Base-by-base conservation (phyloP, 2,797 vertebrate genomes). In the Gambusia yucatana region DNA sequence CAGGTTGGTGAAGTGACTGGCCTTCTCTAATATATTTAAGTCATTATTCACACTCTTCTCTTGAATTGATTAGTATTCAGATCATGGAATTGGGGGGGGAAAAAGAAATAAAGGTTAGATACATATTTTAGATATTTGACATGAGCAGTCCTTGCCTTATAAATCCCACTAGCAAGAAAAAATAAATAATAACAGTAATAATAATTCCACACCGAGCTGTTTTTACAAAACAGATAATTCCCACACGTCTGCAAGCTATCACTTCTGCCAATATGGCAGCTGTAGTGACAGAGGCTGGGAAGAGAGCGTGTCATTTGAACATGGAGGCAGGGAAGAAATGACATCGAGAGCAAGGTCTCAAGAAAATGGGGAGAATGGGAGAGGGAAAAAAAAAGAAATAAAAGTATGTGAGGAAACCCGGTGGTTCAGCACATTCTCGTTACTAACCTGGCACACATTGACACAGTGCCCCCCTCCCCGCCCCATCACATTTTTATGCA, bases 251-350 rank as follows among this genome's bases (percentile, higher is more conserved):
- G 90, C 86, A 77, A 81, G 77, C 80, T 77, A 84, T 88, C 77
- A 80, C 78, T 87, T 63, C 89, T 89, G 87, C 90, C 85, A 84
- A 79, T 87, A 87, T 88, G 87, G 89, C 89, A 91, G 89, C 86
- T 79, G 76, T 82, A 81, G 89, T 92, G 90, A 94, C 89, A 94
- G 87, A 84, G 84, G 87, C 90, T 91, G 92, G 93, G 87, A 90
- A 82, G 82, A 83, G 90, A 92, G 85, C 63, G 87, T 91, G 90
- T 90, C 91, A 90, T 88, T 88, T 87, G 87, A 91, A 83, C 84
- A 89, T 82, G 80, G 79, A 83, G 84, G 80, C 75, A 78, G 69
- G 57, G 74, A 78, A 79, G 84, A 82, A 72, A 77, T 44, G 69
- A 89, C 81, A 85, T 47, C 10, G 82, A 82, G 83, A 86, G 90